These are phyloP conservation scores for Cyrtonyx montezumae DNA, from an alignment of 2,113 vertebrate genomes.

Conservation along the genomic window DNA sequence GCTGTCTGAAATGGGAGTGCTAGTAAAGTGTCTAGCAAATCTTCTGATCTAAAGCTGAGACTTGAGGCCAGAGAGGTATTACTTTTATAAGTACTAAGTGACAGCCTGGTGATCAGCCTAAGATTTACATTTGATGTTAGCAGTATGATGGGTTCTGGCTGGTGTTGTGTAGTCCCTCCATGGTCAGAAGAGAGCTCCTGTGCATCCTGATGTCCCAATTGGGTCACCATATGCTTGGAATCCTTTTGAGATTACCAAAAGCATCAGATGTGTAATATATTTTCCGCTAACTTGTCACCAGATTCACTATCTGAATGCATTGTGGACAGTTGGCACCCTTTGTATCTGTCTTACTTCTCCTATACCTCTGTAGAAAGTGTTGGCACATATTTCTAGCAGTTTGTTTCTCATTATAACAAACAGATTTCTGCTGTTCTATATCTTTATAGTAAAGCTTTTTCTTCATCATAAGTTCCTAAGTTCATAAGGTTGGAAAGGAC, in stretches of 20 bases:
- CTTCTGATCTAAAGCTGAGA: not conserved
- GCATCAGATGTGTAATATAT: not conserved
- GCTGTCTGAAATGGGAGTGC: not conserved
- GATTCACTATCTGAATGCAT: not conserved
- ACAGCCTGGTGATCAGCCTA: not conserved
- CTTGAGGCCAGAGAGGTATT: not conserved
- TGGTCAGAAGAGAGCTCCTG: not conserved
- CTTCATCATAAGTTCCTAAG: too few species aligned
- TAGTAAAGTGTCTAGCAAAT: not conserved
- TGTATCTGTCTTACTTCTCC: not conserved
- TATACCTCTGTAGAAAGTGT: not conserved
- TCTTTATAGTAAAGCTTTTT: not conserved
- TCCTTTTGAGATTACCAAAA: not conserved
- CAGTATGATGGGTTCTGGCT: not conserved
- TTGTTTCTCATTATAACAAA: not conserved
- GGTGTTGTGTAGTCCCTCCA: not conserved
- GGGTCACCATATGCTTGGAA: not conserved
- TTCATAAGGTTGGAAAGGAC: too few species aligned
- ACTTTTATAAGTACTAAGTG: not conserved
- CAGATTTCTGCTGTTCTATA: not conserved
- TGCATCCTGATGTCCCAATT: not conserved
- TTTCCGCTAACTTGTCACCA: not conserved
- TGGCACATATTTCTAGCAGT: not conserved
- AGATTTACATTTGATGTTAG: not conserved
- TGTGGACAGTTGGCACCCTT: not conserved